phyloP scores from a whole-genome alignment of 2,113 vertebrate genomes.

The Columba janthina region DNA sequence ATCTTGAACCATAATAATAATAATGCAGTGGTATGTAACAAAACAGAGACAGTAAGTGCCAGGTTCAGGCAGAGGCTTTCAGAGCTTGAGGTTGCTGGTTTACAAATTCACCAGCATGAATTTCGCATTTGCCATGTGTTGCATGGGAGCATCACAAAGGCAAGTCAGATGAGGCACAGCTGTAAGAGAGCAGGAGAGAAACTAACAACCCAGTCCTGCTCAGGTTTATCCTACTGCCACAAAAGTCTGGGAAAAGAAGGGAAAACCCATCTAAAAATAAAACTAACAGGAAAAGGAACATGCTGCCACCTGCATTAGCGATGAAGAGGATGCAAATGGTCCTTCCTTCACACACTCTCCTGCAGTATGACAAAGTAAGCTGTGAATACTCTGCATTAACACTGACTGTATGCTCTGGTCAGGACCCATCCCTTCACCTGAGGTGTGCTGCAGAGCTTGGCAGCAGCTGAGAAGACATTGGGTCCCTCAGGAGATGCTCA shows the following conservation, averaged over 20 bases:
- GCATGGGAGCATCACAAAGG: fast-evolving
- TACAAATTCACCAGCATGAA: fast-evolving
- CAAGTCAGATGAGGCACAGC: not conserved
- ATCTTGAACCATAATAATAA: not conserved
- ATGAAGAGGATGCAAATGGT: not conserved
- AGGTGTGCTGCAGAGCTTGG: not conserved
- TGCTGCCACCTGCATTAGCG: not conserved
- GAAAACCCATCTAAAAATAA: not conserved
- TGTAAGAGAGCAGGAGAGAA: not conserved
- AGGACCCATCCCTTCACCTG: not conserved
- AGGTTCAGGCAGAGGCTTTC: not conserved
- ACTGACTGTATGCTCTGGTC: not conserved
- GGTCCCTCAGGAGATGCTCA: not conserved
- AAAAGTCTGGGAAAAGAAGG: not conserved
- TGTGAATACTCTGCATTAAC: not conserved
- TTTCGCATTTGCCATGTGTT: fast-evolving
- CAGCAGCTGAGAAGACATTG: not conserved
- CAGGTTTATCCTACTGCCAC: not conserved
- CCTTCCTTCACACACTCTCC: not conserved
- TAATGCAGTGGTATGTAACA: fast-evolving
- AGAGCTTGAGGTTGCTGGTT: not conserved
- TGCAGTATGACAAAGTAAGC: not conserved
- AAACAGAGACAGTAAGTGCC: not conserved
- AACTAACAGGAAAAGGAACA: not conserved
- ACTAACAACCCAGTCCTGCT: not conserved